phyloP scores from a whole-genome alignment of 2,888 invertebrate genomes.

The Eumerus sabulonum region DNA sequence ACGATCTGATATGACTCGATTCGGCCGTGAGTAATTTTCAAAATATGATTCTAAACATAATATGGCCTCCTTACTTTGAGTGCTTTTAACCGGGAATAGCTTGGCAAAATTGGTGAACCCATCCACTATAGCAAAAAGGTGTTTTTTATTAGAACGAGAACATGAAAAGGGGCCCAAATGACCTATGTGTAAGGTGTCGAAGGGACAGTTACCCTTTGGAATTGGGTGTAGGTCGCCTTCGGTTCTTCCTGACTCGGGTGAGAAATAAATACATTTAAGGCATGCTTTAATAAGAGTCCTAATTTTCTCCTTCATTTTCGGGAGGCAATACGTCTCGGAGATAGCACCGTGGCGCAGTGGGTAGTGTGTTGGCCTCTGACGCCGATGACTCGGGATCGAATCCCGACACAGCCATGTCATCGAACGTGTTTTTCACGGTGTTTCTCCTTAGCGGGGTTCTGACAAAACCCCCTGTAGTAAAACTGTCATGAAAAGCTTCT shows the following conservation, averaged over 20 bases:
- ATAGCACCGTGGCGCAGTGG: too few relatives aligned
- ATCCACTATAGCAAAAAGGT: slow-evolving; percentile 28
- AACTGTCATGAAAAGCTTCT: too few relatives aligned
- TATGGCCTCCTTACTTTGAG: slow-evolving; percentile 25
- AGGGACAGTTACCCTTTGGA: slow-evolving; percentile 65
- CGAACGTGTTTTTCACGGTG: too few relatives aligned
- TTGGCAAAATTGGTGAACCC: slow-evolving; percentile 35
- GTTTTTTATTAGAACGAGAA: slow-evolving; percentile 25
- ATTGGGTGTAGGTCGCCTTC: slow-evolving; percentile 71
- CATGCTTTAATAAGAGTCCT: slow-evolving; percentile 34
- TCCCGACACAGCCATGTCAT: too few relatives aligned
- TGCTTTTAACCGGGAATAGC: slow-evolving; percentile 28
- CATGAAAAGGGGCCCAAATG: slow-evolving; percentile 45
- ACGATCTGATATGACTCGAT: slow-evolving; percentile 32
- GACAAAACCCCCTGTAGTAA: too few relatives aligned
- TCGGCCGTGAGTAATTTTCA: slow-evolving; percentile 17
- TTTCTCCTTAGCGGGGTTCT: too few relatives aligned
- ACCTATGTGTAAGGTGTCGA: slow-evolving; percentile 33
- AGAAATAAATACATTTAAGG: slow-evolving; percentile 32
- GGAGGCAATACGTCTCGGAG: slow-evolving; percentile 72
- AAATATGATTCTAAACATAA: slow-evolving; percentile 28
- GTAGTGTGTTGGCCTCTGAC: too few relatives aligned
- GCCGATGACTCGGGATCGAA: too few relatives aligned
- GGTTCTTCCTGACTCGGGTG: slow-evolving; percentile 38
- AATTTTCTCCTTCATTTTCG: slow-evolving; percentile 69